phyloP scores from a whole-genome alignment of 2,113 vertebrate species.

The Pantherophis guttatus region DNA sequence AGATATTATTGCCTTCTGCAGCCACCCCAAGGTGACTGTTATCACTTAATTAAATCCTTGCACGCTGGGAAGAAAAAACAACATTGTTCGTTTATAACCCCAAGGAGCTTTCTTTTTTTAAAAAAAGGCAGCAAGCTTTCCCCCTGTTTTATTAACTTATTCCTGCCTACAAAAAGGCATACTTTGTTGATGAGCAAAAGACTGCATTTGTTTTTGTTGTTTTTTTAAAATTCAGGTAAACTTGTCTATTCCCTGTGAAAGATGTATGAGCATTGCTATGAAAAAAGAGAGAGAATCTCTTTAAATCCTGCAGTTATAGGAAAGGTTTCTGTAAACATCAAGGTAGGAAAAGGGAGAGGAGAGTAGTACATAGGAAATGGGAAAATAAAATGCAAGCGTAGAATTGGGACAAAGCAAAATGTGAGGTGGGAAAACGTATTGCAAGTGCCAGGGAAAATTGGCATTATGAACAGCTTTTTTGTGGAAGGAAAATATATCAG shows the following conservation, averaged over 20 bases:
- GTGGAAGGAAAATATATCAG: constrained; percentile 60
- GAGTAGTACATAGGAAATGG: constrained; percentile 71
- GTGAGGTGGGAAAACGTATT: constrained; percentile 56
- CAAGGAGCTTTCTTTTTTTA: constrained; percentile 76
- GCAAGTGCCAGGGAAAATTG: constrained; percentile 53
- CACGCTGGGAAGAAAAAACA: constrained; percentile 87
- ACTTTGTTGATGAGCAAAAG: constrained; percentile 82
- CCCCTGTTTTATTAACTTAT: constrained; percentile 82
- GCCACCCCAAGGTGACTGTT: constrained; percentile 92
- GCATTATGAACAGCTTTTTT: constrained; percentile 46
- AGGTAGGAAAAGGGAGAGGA: constrained; percentile 68
- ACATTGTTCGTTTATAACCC: constrained; percentile 88
- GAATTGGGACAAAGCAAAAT: constrained; percentile 69
- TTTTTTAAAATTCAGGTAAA: constrained; percentile 71
- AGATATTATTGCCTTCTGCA: constrained; percentile 88
- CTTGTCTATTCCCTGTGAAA: constrained; percentile 72
- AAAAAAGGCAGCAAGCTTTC: constrained; percentile 77
- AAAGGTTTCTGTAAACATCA: constrained; percentile 74
- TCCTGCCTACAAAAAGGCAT: constrained; percentile 77
- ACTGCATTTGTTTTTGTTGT: constrained; percentile 74
- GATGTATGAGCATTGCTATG: constrained; percentile 63
- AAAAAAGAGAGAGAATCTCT: constrained; percentile 62
- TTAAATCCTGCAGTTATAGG: constrained; percentile 66
- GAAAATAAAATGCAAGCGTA: constrained; percentile 81
- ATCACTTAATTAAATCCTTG: constrained; percentile 93